Conservation (phyloP, 2,888 invertebrate genomes). For the Philereme vetulata region DNA sequence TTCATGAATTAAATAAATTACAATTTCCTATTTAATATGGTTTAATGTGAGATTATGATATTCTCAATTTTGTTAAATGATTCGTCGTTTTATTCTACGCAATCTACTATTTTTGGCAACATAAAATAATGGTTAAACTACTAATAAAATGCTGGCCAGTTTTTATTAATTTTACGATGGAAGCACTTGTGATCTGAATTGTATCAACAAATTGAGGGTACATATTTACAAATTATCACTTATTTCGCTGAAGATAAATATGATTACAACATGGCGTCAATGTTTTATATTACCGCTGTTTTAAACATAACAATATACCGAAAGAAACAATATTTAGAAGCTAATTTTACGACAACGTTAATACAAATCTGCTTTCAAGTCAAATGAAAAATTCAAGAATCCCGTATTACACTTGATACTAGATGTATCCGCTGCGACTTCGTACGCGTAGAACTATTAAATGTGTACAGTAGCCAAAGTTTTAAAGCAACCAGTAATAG, state of each 20-base stretch:
- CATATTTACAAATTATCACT: constrained; percentile 81
- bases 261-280: constrained; percentile 13
- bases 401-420: too few species aligned
- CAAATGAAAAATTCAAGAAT: too few species aligned
- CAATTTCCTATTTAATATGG: too few species aligned
- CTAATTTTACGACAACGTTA: neutral
- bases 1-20: too few species aligned
- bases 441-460: too few species aligned
- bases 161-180: neutral
- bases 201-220: constrained; percentile 68
- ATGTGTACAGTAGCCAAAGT: too few species aligned
- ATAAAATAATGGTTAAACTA: neutral
- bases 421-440: too few species aligned
- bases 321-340: neutral
- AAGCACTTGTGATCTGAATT: constrained; percentile 45
- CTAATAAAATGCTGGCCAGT: neutral
- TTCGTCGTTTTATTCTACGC: neutral
- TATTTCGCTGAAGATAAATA: constrained; percentile 47
- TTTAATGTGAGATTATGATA: too few species aligned
- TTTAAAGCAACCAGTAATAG: too few species aligned
- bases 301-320: neutral
- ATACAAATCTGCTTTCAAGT: too few species aligned
- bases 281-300: neutral
- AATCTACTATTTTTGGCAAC: neutral
- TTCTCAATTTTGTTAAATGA: too few species aligned